Percentiles rank a stretch among this genome's conserved stretches.
Evolutionary conservation across 2,888 invertebrate species (phyloP).

Genomic region (Orthonevra nobilis): DNA sequence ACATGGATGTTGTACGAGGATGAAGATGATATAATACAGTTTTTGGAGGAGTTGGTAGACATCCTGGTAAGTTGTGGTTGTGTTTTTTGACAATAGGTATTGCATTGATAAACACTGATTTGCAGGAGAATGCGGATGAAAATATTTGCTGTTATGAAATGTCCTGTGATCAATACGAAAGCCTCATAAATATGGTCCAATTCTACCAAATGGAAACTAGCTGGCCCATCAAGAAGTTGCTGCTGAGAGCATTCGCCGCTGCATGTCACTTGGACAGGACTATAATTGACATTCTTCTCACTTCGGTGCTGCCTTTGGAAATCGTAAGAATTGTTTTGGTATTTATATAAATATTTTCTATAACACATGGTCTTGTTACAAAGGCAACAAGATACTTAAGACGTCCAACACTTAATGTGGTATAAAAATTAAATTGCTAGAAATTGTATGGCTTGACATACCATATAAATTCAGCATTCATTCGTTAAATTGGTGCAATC

Average conservation of each 20-base stretch:
- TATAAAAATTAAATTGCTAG: no score
- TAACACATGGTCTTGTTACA: no score
- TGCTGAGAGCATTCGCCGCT: conserved; percentile 92
- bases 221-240: conserved; percentile 90
- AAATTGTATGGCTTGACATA: no score
- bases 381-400: no score
- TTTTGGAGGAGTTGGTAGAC: conserved; percentile 90
- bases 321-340: conserved; percentile 84
- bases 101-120: no score
- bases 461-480: no score
- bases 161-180: conserved; percentile 90
- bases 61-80: conserved; percentile 88
- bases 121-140: conserved; percentile 94
- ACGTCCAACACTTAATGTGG: no score
- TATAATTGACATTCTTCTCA: conserved; percentile 90
- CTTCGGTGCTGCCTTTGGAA: conserved; percentile 94
- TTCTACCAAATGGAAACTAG: conserved; percentile 98
- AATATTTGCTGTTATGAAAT: conserved; percentile 92
- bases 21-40: conserved; percentile 92
- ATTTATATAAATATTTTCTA: no score
- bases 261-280: conserved; percentile 92
- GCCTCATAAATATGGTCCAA: conserved; percentile 91
- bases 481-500: no score
- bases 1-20: conserved; percentile 98
- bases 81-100: neutral